Evolutionary conservation across 2,888 invertebrate genomes (phyloP).

Genomic region (Tethea ocularis): DNA sequence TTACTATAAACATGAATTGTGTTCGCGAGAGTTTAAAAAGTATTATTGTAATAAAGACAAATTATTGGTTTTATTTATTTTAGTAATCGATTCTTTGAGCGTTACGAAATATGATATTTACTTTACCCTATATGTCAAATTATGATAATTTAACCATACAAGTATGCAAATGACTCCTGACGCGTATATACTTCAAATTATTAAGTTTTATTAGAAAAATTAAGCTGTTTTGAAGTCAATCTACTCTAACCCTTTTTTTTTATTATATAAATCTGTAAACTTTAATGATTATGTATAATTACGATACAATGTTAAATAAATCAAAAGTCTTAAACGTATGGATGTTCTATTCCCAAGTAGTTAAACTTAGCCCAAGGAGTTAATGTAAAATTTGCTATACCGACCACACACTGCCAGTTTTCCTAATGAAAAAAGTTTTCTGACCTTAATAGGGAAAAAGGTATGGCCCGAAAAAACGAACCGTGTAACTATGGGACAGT

Average conservation of each 20-base stretch:
- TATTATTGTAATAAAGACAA: no score
- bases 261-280: not conserved
- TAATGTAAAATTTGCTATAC: not conserved
- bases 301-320: not conserved
- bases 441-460: conserved; percentile 8
- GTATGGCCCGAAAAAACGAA: conserved; percentile 6
- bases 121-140: not conserved
- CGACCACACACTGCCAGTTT: conserved; percentile 5
- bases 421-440: conserved; percentile 7
- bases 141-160: not conserved
- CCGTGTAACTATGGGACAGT: conserved; percentile 8
- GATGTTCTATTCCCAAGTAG: not conserved
- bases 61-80: no score
- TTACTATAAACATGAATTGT: no score
- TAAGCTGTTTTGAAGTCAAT: not conserved
- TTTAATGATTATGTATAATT: not conserved
- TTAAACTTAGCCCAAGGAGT: not conserved
- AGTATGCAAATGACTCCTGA: not conserved
- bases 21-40: no score
- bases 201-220: no score
- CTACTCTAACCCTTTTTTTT: not conserved
- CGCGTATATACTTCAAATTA: not conserved
- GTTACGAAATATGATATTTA: not conserved
- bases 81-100: no score
- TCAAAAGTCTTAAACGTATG: not conserved